Percentiles rank a stretch among this genome's conserved stretches.
Conservation (phyloP, 2,113 vertebrate species). For the Indri indri region DNA sequence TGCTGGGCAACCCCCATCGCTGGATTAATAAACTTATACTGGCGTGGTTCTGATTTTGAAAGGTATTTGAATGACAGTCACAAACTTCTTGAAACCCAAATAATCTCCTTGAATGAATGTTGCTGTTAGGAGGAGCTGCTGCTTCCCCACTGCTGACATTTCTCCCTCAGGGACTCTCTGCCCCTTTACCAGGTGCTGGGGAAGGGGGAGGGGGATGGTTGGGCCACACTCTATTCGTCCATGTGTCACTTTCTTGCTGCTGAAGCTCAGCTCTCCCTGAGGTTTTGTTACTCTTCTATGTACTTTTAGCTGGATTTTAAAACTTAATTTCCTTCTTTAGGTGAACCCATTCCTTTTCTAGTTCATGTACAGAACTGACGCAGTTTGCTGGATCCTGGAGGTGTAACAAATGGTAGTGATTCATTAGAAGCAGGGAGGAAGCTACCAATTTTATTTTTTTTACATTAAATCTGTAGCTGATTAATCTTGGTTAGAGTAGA, state of each 20-base stretch:
- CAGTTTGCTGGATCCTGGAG: background rate
- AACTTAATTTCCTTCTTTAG: background rate
- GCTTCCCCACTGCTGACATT: background rate
- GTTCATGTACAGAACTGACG: background rate
- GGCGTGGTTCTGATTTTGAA: background rate
- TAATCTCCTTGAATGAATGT: background rate
- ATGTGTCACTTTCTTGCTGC: background rate
- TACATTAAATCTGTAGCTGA: background rate
- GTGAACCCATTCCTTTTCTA: background rate
- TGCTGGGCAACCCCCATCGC: fast-evolving
- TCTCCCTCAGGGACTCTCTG: background rate
- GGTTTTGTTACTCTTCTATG: background rate
- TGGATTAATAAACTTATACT: background rate
- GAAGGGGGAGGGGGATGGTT: fast-evolving
- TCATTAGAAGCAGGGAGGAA: background rate
- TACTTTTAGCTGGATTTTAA: background rate
- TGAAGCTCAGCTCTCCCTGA: background rate
- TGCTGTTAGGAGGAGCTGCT: no score
- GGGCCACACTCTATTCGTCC: fast-evolving
- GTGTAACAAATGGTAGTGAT: background rate
- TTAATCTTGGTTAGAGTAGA: background rate
- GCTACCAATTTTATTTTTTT: background rate
- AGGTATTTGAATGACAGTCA: background rate
- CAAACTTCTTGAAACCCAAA: background rate
- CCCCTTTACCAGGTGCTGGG: background rate